A percentile compares a stretch with the other conserved stretches of the same genome.
Evolutionary conservation across 2,797 vertebrate genomes (phyloP).

Genomic region (Lophotriccus pileatus): DNA sequence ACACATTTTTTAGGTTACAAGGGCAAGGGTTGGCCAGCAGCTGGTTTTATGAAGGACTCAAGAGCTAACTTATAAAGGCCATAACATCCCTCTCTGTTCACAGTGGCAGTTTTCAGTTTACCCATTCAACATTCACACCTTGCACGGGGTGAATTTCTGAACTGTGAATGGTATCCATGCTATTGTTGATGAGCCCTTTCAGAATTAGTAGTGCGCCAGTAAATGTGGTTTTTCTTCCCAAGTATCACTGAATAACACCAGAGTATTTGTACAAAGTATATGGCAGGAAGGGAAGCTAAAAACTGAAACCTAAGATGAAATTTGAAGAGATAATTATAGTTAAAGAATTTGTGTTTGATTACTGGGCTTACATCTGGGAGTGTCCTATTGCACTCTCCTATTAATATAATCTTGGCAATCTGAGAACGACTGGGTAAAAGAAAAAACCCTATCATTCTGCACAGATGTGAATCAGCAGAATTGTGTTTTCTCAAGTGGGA

Average conservation of each 20-base stretch:
- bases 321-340: constrained; percentile 39
- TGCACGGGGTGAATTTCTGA: background rate
- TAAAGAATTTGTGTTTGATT: constrained; percentile 42
- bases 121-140: background rate
- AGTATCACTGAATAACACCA: background rate
- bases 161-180: background rate
- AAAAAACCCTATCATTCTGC: constrained; percentile 33
- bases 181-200: background rate
- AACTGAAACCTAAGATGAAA: constrained; percentile 32
- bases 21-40: background rate
- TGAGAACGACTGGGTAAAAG: constrained; percentile 5
- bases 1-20: background rate
- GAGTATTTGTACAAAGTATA: background rate
- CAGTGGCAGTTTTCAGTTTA: background rate
- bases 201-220: background rate
- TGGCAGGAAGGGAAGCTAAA: background rate
- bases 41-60: background rate
- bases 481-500: constrained; percentile 62
- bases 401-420: constrained; percentile 30
- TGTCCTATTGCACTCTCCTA: background rate
- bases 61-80: background rate
- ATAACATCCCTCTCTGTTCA: background rate
- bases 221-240: background rate
- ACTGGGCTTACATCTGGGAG: constrained; percentile 18
- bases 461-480: constrained; percentile 73